Evolutionary conservation across 2,797 vertebrate species (phyloP).

Genomic region (Paratrypauchen microcephalus): DNA sequence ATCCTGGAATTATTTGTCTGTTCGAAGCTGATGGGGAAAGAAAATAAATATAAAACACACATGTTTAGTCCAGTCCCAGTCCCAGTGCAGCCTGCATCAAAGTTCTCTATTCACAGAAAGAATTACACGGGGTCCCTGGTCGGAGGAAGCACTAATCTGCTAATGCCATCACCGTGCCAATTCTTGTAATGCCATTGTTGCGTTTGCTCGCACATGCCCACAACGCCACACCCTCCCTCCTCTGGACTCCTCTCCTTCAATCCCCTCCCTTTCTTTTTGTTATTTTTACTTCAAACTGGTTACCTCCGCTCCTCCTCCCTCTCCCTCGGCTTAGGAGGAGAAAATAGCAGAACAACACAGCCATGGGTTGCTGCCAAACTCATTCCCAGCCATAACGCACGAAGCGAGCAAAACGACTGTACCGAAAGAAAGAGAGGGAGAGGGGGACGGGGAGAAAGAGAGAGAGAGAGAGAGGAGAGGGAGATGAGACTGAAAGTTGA

Average conservation of each 20-base stretch:
- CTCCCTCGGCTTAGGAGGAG: constrained; percentile 22
- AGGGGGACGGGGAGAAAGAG: too few species aligned
- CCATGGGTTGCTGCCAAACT: constrained; percentile 50
- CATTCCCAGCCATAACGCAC: constrained; percentile 54
- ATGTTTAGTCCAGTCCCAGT: constrained; percentile 1
- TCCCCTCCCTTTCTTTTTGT: constrained; percentile 22
- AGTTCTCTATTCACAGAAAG: constrained; percentile 5
- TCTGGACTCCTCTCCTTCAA: constrained; percentile 31
- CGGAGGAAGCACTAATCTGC: constrained; percentile 38
- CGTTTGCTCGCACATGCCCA: constrained; percentile 17
- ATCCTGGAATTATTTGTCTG: neutral
- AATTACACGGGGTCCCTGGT: constrained; percentile 20
- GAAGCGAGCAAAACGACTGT: constrained; percentile 19
- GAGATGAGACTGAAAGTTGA: neutral
- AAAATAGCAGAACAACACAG: constrained; percentile 43
- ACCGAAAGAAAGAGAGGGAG: neutral
- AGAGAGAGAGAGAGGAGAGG: too few species aligned
- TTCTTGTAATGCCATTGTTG: constrained; percentile 43
- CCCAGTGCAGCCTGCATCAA: constrained; percentile 12
- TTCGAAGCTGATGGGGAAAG: neutral
- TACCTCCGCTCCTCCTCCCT: neutral
- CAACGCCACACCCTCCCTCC: neutral
- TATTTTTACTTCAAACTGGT: constrained; percentile 12
- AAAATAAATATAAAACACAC: neutral
- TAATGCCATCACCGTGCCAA: constrained; percentile 30